Conservation (phyloP, 1,140 invertebrate genomes). For the Platorchestia sp. region DNA sequence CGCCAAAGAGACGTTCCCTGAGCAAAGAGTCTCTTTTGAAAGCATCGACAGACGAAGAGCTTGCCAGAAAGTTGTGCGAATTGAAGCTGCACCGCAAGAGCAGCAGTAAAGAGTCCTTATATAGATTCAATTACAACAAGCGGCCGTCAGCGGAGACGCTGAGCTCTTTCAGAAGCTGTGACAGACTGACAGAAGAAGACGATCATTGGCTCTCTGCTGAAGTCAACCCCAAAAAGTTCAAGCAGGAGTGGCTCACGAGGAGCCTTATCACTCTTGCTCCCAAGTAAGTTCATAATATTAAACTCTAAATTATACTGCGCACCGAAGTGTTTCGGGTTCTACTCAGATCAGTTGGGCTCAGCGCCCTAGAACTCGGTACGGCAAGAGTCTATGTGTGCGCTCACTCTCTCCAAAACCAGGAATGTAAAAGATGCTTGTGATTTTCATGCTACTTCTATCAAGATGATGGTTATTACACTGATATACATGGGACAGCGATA, state of each 20-base stretch:
- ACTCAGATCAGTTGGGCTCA: not conserved
- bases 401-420: no score
- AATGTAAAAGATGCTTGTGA: not conserved
- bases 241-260: constrained; percentile 69
- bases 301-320: no score
- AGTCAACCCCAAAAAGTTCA: constrained; percentile 61
- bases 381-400: no score
- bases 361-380: not conserved
- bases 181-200: constrained; percentile 65
- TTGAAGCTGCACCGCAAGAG: constrained; percentile 63
- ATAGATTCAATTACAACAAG: constrained; percentile 57
- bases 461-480: no score
- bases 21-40: constrained; percentile 34
- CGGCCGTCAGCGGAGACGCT: constrained; percentile 60
- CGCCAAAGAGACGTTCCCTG: constrained; percentile 52
- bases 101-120: constrained; percentile 63
- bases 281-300: constrained; percentile 63
- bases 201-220: constrained; percentile 59
- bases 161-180: constrained; percentile 59
- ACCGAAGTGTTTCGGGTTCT: not conserved
- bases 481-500: no score
- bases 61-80: constrained; percentile 60
- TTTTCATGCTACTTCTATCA: not conserved
- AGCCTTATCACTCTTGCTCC: constrained; percentile 68
- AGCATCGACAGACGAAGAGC: not conserved